Percentiles rank a stretch among this genome's conserved stretches.
Evolutionary conservation across 2,797 vertebrate species (phyloP).

Genomic region (Rhinogobio ventralis): DNA sequence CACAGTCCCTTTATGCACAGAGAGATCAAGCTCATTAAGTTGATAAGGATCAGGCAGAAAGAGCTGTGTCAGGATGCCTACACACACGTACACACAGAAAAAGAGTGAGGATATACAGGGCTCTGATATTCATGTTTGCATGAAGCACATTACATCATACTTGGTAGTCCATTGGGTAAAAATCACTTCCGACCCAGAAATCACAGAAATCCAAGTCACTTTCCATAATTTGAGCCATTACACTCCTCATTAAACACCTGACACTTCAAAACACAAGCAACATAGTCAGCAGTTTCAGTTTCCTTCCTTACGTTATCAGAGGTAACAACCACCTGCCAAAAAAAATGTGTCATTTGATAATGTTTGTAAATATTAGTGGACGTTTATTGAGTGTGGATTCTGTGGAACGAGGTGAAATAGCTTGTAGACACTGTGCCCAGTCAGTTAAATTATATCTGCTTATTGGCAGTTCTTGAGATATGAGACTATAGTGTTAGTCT

Average conservation of each 20-base stretch:
- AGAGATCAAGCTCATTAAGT: slow-evolving; percentile 44
- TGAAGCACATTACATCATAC: slow-evolving; percentile 8
- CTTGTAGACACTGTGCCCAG: background rate
- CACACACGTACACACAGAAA: background rate
- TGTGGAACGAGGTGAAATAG: slow-evolving; percentile 20
- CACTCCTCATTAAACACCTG: slow-evolving; percentile 32
- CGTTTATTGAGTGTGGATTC: slow-evolving; percentile 36
- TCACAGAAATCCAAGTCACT: slow-evolving; percentile 20
- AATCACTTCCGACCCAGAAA: slow-evolving; percentile 7
- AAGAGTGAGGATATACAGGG: background rate
- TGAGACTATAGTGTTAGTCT: slow-evolving; percentile 9
- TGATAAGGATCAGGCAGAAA: slow-evolving; percentile 50
- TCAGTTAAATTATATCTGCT: slow-evolving; percentile 28
- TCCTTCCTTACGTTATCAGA: slow-evolving; percentile 14
- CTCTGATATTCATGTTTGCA: slow-evolving; percentile 2
- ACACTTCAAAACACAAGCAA: slow-evolving; percentile 3
- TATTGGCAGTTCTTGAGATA: slow-evolving; percentile 31
- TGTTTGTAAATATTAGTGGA: slow-evolving; percentile 47
- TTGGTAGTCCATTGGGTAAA: background rate
- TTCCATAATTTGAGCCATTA: slow-evolving; percentile 33
- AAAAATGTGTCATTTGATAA: slow-evolving; percentile 41
- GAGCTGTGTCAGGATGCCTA: slow-evolving; percentile 38
- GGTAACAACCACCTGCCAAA: slow-evolving; percentile 36
- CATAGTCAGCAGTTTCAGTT: background rate
- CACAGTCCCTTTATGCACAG: slow-evolving; percentile 17